These are phyloP conservation scores for Poliocrania exsul DNA, from an alignment of 2,797 vertebrate species.

Conservation along the genomic window DNA sequence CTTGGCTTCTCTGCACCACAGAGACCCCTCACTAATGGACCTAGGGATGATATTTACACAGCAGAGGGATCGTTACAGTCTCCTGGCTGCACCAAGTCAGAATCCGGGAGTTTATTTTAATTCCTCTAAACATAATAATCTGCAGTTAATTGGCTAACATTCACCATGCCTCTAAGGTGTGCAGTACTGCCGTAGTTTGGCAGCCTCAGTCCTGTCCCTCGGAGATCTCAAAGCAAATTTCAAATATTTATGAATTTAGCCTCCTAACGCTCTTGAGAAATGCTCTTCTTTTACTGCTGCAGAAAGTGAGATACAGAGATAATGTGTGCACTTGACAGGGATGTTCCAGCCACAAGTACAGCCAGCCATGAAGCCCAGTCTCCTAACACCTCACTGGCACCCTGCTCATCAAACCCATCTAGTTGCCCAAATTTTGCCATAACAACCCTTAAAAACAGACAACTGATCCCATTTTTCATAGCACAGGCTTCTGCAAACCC, in stretches of 20 bases:
- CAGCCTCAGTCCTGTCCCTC: background rate
- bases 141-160: constrained; percentile 17
- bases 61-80: background rate
- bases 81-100: background rate
- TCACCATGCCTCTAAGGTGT: background rate
- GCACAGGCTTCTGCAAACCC: background rate
- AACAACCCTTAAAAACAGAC: background rate
- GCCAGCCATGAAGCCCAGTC: background rate
- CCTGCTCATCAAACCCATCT: background rate
- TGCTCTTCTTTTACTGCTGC: background rate
- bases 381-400: background rate
- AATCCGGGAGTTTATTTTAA: constrained; percentile 3
- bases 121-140: background rate
- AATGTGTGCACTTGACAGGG: background rate
- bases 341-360: background rate
- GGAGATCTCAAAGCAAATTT: background rate
- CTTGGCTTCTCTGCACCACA: accelerated
- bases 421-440: background rate
- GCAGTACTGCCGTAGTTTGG: background rate
- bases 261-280: background rate
- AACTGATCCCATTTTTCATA: background rate
- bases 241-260: constrained; percentile 46
- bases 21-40: background rate
- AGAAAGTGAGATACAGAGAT: background rate
- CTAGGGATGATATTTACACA: background rate